Base-by-base conservation (phyloP, 2,797 vertebrate species). In the Acanthornis magna region DNA sequence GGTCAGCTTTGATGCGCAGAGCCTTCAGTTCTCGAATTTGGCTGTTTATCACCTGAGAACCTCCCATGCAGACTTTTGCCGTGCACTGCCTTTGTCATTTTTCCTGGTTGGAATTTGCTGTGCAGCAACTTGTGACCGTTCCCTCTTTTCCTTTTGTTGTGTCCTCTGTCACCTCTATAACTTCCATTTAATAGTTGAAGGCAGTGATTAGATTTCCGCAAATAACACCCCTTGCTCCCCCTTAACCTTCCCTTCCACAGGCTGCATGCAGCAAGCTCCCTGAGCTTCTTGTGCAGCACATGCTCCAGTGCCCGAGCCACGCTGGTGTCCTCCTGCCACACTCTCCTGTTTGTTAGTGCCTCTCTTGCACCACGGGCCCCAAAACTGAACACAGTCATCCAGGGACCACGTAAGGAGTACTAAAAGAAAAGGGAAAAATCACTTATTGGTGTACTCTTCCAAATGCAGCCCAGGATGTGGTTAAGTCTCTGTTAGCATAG, bases 231-330 rank as follows among this genome's bases (percentile, higher is more conserved):
- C 13, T 89, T 11, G 1, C 11, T 66, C 21, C 22, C 13, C n/a
- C 12, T 74, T 51, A 23, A 22, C 38, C 3, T 45, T 53, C 29
- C 54, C 19, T 82, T 88, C 29, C 36, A 32, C 6, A 36, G n/a
- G 43, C 63, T 70, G 71, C 29, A 27, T 0, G 0, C 7, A 2
- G 32, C 50, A 25, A 9, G 11, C 36, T 76, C 19, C 14, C 43
- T 70, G 36, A 50, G 27, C 62, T 62, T 50, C 32, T 45, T 79
- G 18, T 10, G 32, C 14, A 10, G 78, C 5, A 8, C 23, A 2
- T 13, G 11, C 5, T 77, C 16, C 32, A 13, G 45, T 40, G 32
- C 13, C 23, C 1, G 4, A 62, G 15, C n/a, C 14, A 4, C 12
- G 5, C 40, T 18, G 9, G 3, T 60, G 78, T 29, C 7, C 81